phyloP scores from a whole-genome alignment of 2,888 invertebrate genomes.

The Drosophila melanosoma region DNA sequence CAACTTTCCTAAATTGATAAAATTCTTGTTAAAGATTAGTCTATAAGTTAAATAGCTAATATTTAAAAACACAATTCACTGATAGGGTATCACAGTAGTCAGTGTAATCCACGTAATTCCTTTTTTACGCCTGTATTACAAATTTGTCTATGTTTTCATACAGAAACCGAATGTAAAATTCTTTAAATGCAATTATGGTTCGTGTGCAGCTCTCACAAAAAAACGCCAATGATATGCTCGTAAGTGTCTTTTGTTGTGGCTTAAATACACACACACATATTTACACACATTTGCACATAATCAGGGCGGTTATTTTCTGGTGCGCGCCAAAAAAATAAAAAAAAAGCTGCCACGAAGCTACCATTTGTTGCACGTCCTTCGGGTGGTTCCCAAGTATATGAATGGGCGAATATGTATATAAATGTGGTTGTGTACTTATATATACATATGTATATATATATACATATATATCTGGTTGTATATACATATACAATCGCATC shows the following conservation, averaged over 20 bases:
- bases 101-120: neutral
- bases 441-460: slow-evolving; percentile 3
- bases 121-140: neutral
- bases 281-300: slow-evolving; percentile 4
- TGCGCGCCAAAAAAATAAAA: slow-evolving; percentile 44
- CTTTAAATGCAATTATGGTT: slow-evolving; percentile 77
- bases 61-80: neutral
- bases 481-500: slow-evolving; percentile 69
- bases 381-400: slow-evolving; percentile 53
- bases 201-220: slow-evolving; percentile 51
- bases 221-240: slow-evolving; percentile 75
- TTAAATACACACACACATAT: slow-evolving; percentile 55
- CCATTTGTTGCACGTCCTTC: slow-evolving; percentile 66
- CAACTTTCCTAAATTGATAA: neutral
- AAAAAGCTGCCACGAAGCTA: slow-evolving; percentile 62
- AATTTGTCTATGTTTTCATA: slow-evolving; percentile 25
- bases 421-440: neutral
- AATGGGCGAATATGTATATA: slow-evolving; percentile 18
- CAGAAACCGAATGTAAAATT: slow-evolving; percentile 45
- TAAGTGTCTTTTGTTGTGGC: slow-evolving; percentile 76
- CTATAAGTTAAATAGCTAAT: neutral
- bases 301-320: slow-evolving; percentile 39
- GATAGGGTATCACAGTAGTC: slow-evolving; percentile 23
- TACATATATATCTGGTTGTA: slow-evolving; percentile 16
- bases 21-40: neutral